Evolutionary conservation across 37 sponge, comb jelly and placozoan genomes (phyloP), one percentile per base, ranked within the genome.

Genomic region (Cladorhizidae sp.): DNA sequence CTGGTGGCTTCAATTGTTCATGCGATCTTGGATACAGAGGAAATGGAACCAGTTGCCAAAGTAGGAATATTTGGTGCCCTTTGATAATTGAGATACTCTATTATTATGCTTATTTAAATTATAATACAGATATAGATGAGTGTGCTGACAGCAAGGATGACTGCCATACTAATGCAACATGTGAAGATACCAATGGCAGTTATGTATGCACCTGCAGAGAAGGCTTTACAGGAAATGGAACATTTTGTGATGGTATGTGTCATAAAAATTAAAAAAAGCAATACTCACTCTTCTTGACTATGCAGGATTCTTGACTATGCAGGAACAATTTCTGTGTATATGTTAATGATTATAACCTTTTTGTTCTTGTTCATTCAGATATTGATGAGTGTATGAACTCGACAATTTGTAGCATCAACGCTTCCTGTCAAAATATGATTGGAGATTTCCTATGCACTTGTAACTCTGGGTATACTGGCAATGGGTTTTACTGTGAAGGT

Each of bases 181-280:
- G 88, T 70, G 42, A 49, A 61, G 59, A 87, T 52, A 81, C 83
- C 32, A 38, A 14, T 58, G 88, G 88, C 33, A 87, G 88, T 70
- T 87, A 61, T 71, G 58, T 8, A 26, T 89, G 89, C 70, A n/a
- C 40, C 29, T 80, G 81, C 31, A 1, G 29, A 57, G 35, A 37
- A 40, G 81, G 81, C 42, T 80, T 29, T 41, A 56, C 8, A 15
- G 72, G 81, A 37, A 59, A 80, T 80, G 81, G 81, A 61, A 62
- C 42, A 59, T 42, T 61, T 62, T 76, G 77, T 76, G 26, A 1
- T 26, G 77, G 77, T 76, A 74, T 3, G 42, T 84, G 42, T 18
- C n/a, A n/a, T n/a, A n/a, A n/a, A n/a, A n/a, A n/a, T n/a, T n/a
- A n/a, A n/a, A n/a, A n/a, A n/a, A n/a, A n/a, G n/a, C n/a, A n/a